These are phyloP conservation scores for Chromis chromis DNA, from an alignment of 2,797 vertebrate genomes.

Conservation along the genomic window DNA sequence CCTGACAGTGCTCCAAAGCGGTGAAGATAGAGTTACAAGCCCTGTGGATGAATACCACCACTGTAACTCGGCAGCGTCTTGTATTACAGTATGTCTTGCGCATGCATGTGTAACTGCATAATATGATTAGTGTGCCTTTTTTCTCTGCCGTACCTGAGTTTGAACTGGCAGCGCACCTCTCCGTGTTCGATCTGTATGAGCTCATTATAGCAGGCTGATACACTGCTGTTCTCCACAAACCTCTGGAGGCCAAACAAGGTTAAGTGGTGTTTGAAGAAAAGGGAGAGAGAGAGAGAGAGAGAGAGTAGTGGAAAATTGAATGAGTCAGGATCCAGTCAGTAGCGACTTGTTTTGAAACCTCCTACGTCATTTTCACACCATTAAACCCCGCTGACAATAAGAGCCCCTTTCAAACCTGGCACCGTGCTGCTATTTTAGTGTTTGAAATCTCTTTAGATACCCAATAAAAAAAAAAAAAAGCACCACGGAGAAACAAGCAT, in stretches of 20 bases:
- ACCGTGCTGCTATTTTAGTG: conserved; percentile 21
- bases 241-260: conserved; percentile 81
- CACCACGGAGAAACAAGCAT: conserved; percentile 13
- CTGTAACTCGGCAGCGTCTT: background rate
- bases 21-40: conserved; percentile 95
- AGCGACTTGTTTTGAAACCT: conserved; percentile 31
- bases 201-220: conserved; percentile 94
- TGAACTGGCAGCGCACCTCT: conserved; percentile 95
- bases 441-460: background rate
- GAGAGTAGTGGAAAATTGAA: conserved; percentile 35
- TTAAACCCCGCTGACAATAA: conserved; percentile 28
- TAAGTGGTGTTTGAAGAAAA: conserved; percentile 42
- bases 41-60: conserved; percentile 77
- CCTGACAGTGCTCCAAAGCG: conserved; percentile 94
- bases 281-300: conserved; percentile 4
- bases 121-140: background rate
- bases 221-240: conserved; percentile 92
- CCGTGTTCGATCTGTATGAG: conserved; percentile 93
- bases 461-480: conserved; percentile 38
- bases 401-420: conserved; percentile 27
- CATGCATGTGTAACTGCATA: background rate
- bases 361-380: conserved; percentile 43
- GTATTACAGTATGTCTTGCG: background rate
- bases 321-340: conserved; percentile 51
- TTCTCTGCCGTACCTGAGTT: conserved; percentile 88